These are phyloP conservation scores for Boulengeromyrus knoepffleri DNA, from an alignment of 2,113 vertebrate genomes.

Conservation along the genomic window DNA sequence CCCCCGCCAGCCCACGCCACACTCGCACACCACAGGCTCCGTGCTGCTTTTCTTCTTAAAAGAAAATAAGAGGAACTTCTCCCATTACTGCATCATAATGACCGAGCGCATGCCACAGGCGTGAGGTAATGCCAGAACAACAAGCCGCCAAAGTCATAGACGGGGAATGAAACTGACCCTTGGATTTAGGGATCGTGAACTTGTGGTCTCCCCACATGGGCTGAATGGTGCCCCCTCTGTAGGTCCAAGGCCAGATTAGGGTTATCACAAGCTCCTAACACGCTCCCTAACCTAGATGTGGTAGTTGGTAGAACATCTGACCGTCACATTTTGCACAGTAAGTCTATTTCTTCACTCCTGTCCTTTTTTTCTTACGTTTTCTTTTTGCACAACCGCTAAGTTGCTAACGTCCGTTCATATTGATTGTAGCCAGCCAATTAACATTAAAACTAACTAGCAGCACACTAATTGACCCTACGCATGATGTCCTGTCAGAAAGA, in stretches of 20 bases:
- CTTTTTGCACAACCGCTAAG: not conserved
- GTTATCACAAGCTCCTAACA: not conserved
- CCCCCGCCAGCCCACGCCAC: not conserved
- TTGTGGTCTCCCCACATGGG: not conserved
- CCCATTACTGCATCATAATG: not conserved
- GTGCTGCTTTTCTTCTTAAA: not conserved
- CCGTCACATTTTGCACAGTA: not conserved
- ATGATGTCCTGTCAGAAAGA: not conserved
- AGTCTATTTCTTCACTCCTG: not conserved
- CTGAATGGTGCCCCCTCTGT: not conserved
- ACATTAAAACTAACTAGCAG: not conserved
- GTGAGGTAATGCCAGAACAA: not conserved
- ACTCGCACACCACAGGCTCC: not conserved
- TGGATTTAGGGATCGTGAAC: not conserved
- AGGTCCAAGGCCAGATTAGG: not conserved
- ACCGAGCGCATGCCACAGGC: conserved; percentile 17
- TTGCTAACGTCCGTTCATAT: not conserved
- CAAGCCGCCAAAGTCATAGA: not conserved
- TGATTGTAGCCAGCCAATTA: not conserved
- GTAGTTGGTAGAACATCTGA: not conserved
- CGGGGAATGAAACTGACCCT: not conserved
- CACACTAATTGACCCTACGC: not conserved
- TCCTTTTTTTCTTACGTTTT: not conserved
- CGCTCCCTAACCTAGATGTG: not conserved
- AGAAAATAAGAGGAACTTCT: not conserved